Evolutionary conservation across 2,888 invertebrate genomes (phyloP).

Genomic region (Cotesia congregata): DNA sequence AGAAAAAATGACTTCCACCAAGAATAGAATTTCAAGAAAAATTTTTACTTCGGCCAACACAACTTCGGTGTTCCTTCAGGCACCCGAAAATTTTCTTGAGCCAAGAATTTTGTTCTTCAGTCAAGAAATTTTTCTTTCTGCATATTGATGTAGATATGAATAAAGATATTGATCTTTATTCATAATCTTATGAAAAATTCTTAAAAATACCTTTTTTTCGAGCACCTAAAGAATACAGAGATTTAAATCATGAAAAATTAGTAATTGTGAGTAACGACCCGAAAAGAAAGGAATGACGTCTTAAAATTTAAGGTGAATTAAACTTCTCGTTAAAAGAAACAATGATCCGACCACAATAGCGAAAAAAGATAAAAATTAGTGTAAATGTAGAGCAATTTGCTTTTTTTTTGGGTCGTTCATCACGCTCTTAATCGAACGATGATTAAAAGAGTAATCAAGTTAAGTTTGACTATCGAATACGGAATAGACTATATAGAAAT

Average conservation of each 20-base stretch:
- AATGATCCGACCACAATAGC: background rate
- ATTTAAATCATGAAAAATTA: background rate
- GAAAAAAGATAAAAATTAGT: background rate
- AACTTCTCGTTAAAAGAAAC: background rate
- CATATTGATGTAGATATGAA: too few relatives aligned
- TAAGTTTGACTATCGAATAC: conserved; percentile 14
- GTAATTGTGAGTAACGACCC: too few relatives aligned
- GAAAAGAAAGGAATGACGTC: too few relatives aligned
- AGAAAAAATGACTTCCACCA: too few relatives aligned
- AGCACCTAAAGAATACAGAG: background rate
- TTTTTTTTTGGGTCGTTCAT: background rate
- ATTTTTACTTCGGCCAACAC: too few relatives aligned
- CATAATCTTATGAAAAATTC: background rate
- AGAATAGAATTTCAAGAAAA: too few relatives aligned
- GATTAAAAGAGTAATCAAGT: conserved; percentile 23
- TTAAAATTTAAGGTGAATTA: background rate
- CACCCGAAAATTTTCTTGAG: too few relatives aligned
- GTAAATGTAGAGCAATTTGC: background rate
- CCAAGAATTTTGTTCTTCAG: too few relatives aligned
- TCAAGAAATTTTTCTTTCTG: too few relatives aligned
- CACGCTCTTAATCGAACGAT: conserved; percentile 9
- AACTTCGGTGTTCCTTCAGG: too few relatives aligned
- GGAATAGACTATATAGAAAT: conserved; percentile 3
- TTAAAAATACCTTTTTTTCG: background rate
- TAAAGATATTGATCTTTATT: too few relatives aligned